Evolutionary conservation across 1,140 invertebrate species (phyloP), one percentile per base, ranked within the genome.

Genomic region (Pseudomyrmex concolor): DNA sequence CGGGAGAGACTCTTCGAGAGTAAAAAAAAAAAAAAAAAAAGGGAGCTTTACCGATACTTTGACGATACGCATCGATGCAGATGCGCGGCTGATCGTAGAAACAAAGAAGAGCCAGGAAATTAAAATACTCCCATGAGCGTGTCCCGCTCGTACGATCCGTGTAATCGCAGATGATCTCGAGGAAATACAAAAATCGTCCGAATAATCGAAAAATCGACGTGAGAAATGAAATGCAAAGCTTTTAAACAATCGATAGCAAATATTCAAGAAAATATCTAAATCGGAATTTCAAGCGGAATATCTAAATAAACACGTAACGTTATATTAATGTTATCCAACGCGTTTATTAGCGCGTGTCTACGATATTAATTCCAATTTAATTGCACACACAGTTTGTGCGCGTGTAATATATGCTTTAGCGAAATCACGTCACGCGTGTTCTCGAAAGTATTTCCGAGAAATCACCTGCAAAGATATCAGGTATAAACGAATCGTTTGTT

Each of bases 401-500:
- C 25, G 25, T 25, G 25, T 34, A 34, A 34, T 7, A 0, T 34
- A 7, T 34, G 34, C 5, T 34, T 51, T 57, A 68, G 15, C 13
- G 25, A 34, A 13, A 50, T 57, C 5, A 17, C 15, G 34, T 57
- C 22, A 25, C 43, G n/a, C 3, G 34, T 22, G 25, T 64, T 15
- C 34, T 4, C 17, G 59, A 34, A n/a, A n/a, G 34, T 48, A 22
- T 34, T 77, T 54, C 10, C 34, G 34, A 66, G n/a, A 19, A 22
- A 12, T 77, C 62, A 77, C n/a, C 73, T 77, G 17, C 45, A 55
- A 77, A 77, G 55, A 77, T 77, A n/a, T 77, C 48, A 17, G 62
- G 48, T 66, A 67, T 63, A 68, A 34, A 45, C 34, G 34, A 3
- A 43, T 5, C 43, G 15, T 59, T 70, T 43, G 19, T 9, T 57